These are phyloP conservation scores for Lithobius niger DNA, from an alignment of 1,140 invertebrate genomes.

Conservation along the genomic window DNA sequence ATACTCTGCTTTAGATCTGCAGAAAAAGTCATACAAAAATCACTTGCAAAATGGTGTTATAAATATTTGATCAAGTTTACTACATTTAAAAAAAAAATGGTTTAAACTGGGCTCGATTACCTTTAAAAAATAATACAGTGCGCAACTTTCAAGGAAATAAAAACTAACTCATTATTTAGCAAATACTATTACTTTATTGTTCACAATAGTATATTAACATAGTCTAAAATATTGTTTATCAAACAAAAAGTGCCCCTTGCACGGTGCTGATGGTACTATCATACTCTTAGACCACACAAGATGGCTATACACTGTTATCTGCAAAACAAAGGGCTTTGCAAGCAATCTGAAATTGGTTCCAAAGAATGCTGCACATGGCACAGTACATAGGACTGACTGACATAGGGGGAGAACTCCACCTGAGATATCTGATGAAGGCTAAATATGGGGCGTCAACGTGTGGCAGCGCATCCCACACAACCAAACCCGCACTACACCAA, in stretches of 20 bases:
- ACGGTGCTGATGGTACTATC: not conserved
- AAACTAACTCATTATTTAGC: no score
- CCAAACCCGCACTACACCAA: not conserved
- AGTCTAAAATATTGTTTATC: not conserved
- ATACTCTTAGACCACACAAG: not conserved
- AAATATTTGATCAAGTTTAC: no score
- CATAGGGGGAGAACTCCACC: not conserved
- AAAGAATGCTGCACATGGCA: not conserved
- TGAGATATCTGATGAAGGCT: not conserved
- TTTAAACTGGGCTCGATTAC: no score
- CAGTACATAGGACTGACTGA: not conserved
- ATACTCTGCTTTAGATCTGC: no score
- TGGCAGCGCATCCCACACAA: not conserved
- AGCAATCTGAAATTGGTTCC: not conserved
- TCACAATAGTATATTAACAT: not conserved
- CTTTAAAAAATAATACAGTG: no score
- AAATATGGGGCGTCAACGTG: not conserved
- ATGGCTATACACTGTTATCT: not conserved
- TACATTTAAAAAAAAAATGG: no score
- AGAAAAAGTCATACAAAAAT: no score
- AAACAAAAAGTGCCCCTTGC: not conserved
- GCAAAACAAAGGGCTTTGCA: not conserved
- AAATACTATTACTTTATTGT: not conserved
- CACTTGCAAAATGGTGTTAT: no score
- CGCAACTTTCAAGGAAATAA: no score